Evolutionary conservation across 2,113 vertebrate species (phyloP), one percentile per base, ranked within the genome.

Genomic region (Pardalotus punctatus): DNA sequence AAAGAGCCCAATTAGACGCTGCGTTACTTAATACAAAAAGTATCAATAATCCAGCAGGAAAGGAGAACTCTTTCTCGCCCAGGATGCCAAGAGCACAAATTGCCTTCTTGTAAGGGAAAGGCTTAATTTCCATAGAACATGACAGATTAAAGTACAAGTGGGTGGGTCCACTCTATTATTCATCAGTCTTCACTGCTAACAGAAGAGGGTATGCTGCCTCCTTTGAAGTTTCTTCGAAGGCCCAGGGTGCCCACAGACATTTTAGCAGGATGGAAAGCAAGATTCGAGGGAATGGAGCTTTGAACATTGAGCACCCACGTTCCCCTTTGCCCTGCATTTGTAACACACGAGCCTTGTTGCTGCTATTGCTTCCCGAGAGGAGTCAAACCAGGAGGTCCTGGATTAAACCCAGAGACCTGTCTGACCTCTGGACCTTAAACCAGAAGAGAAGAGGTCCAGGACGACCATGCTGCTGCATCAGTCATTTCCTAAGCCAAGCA

Each of bases 141-240:
- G 92, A 96, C 80, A 96, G 92, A 97, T 94, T 88, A 96, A 93
- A 96, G 80, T 76, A 67, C 11, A 22, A 93, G 95, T 95, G 96
- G 92, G 96, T 74, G 95, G 95, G 96, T 96, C 96, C 96, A 90
- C 92, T 96, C 77, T 96, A 93, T 96, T 96, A 96, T 97, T 96
- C 96, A 97, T 96, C 96, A 94, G 72, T 58, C 48, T 94, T 93
- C 61, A 7, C 27, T 61, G 73, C 90, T 88, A 83, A 64, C 86
- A 91, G 86, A 71, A 91, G 86, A 94, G 70, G 76, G 60, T 88
- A 53, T 86, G 82, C 86, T 89, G 64, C 60, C 43, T 83, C 47
- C 79, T 90, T 90, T 95, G 86, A 88, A 90, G 72, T 88, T 95
- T 95, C 96, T 92, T 95, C 48, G 62, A 92, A 93, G 95, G 80